A percentile compares a stretch with the other conserved stretches of the same genome.
These are phyloP conservation scores for Damaliscus lunatus DNA, from an alignment of 2,113 vertebrate species.

Conservation along the genomic window DNA sequence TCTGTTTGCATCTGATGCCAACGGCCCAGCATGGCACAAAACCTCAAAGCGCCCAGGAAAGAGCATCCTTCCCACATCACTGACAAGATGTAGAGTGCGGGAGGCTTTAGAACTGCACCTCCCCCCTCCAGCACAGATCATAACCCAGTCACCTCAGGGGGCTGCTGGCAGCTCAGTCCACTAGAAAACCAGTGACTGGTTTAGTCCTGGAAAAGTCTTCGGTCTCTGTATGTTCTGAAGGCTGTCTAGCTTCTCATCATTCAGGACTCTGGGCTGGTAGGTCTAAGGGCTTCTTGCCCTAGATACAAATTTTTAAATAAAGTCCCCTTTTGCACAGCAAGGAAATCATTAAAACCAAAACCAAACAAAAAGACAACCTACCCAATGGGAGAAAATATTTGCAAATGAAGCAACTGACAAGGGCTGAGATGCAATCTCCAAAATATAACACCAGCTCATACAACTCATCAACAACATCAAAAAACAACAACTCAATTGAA, in stretches of 20 bases:
- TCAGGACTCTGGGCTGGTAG: not conserved
- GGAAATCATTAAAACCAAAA: not conserved
- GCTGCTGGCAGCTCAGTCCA: fast-evolving
- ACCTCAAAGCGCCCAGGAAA: not conserved
- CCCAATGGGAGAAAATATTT: not conserved
- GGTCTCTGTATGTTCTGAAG: not conserved
- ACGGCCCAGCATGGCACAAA: constrained; percentile 5
- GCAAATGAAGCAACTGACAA: not conserved
- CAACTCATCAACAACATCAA: not conserved
- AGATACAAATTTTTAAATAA: not conserved
- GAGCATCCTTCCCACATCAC: not conserved
- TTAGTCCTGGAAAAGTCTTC: not conserved
- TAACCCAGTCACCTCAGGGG: not conserved
- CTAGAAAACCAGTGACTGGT: not conserved
- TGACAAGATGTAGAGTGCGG: not conserved
- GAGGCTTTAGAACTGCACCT: not conserved
- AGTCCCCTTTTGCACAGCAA: not conserved
- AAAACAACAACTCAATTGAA: not conserved
- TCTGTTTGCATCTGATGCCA: constrained; percentile 25
- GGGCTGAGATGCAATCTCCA: not conserved
- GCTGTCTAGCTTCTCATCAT: not conserved
- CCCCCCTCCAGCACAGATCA: not conserved
- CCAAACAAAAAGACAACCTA: not conserved
- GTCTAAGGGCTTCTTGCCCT: not conserved
- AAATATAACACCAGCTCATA: not conserved